Evolutionary conservation across 2,888 invertebrate species (phyloP).

Genomic region (Drosophila fungiperda): DNA sequence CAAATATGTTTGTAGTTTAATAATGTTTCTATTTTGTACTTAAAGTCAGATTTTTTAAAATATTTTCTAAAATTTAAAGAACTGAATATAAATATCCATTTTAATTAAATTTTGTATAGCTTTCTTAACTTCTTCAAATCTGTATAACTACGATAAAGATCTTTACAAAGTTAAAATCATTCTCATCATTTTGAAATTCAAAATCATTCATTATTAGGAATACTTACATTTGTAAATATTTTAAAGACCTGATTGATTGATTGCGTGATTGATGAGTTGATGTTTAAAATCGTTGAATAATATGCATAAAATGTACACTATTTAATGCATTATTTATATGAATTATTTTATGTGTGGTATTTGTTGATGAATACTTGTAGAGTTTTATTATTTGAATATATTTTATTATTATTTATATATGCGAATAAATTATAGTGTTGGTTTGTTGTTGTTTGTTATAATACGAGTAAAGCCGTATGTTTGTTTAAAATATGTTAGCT

Average conservation of each 20-base stretch:
- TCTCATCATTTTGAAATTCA: background rate
- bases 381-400: slow-evolving; percentile 23
- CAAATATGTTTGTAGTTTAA: background rate
- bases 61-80: background rate
- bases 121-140: background rate
- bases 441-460: slow-evolving; percentile 8
- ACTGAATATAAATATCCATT: background rate
- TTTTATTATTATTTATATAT: slow-evolving; percentile 22
- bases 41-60: background rate
- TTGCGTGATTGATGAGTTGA: slow-evolving; percentile 68
- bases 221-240: slow-evolving; percentile 34
- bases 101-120: background rate
- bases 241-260: slow-evolving; percentile 59
- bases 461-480: slow-evolving; percentile 32
- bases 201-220: background rate
- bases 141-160: too few species aligned
- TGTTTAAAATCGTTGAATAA: slow-evolving; percentile 61
- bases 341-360: slow-evolving; percentile 26
- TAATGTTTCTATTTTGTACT: background rate
- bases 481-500: slow-evolving; percentile 3
- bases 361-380: slow-evolving; percentile 45
- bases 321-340: slow-evolving; percentile 28
- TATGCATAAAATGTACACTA: slow-evolving; percentile 46
- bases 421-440: slow-evolving; percentile 29
- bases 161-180: background rate